phyloP scores from a whole-genome alignment of 2,113 vertebrate genomes.

The Saguinus imperator region DNA sequence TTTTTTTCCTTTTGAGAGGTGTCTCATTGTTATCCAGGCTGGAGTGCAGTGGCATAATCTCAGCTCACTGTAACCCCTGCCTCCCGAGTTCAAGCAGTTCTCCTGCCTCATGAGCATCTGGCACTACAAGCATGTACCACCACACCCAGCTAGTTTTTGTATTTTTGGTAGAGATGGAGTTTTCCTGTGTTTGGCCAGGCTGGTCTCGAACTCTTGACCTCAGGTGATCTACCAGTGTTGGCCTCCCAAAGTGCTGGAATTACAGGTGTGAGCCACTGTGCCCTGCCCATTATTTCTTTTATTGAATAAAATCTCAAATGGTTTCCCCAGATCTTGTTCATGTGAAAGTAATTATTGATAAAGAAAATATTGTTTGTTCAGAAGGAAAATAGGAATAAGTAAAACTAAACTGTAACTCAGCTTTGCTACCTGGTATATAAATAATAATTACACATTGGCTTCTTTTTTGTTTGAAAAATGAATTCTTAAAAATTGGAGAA shows the following conservation, averaged over 20 bases:
- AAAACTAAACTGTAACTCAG: neutral
- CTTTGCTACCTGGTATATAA: neutral
- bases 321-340: neutral
- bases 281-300: neutral
- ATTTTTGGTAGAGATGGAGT: neutral
- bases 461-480: neutral
- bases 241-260: neutral
- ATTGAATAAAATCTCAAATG: neutral
- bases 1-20: neutral
- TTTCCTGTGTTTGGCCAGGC: neutral
- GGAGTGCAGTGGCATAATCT: neutral
- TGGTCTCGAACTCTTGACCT: neutral
- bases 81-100: neutral
- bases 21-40: neutral
- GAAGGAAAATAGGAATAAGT: neutral
- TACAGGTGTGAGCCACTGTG: neutral
- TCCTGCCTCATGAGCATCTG: neutral
- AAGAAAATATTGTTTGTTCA: neutral
- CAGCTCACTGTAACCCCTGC: neutral
- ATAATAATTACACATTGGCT: neutral
- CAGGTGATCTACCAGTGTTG: neutral
- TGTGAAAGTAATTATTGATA: constrained; percentile 16
- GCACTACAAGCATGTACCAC: neutral
- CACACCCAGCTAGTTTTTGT: neutral
- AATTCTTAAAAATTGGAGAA: neutral